phyloP scores from a whole-genome alignment of 1,140 invertebrate species.

The Rhagoletis pomonella region DNA sequence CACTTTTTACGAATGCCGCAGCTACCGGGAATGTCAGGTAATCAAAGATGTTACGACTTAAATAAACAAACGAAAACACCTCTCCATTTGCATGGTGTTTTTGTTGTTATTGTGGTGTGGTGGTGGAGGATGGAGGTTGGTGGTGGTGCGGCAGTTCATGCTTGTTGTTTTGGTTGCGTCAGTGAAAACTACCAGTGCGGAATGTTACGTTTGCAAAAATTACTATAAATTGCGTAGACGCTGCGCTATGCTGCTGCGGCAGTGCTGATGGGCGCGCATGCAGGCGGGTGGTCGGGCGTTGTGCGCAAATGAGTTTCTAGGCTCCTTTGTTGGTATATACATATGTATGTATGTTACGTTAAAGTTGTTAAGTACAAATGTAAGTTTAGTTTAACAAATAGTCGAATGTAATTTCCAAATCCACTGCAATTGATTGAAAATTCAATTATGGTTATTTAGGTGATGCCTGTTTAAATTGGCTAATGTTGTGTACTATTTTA shows the following conservation, averaged over 20 bases:
- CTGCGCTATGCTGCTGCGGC: not conserved
- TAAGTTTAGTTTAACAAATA: not conserved
- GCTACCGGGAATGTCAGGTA: slow-evolving; percentile 69
- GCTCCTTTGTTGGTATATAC: not conserved
- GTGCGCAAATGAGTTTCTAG: not conserved
- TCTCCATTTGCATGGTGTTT: not conserved
- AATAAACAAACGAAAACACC: not conserved
- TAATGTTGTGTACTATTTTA: too few relatives aligned
- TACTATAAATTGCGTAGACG: slow-evolving; percentile 13
- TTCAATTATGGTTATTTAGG: not conserved
- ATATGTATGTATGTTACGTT: not conserved
- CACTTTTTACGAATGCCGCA: slow-evolving; percentile 73
- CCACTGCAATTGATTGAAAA: not conserved
- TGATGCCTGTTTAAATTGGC: not conserved
- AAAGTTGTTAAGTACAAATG: not conserved
- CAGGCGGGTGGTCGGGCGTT: not conserved
- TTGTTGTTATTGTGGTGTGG: not conserved
- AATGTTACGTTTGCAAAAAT: slow-evolving; percentile 31
- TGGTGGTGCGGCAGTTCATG: not conserved
- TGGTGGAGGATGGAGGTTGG: not conserved
- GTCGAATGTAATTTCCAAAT: not conserved
- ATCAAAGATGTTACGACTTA: slow-evolving; percentile 12
- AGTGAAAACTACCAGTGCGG: slow-evolving; percentile 37
- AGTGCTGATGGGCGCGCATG: too few relatives aligned
- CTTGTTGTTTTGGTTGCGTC: slow-evolving; percentile 17